phyloP scores from a whole-genome alignment of 2,888 invertebrate genomes.

The Hypsopygia costalis region DNA sequence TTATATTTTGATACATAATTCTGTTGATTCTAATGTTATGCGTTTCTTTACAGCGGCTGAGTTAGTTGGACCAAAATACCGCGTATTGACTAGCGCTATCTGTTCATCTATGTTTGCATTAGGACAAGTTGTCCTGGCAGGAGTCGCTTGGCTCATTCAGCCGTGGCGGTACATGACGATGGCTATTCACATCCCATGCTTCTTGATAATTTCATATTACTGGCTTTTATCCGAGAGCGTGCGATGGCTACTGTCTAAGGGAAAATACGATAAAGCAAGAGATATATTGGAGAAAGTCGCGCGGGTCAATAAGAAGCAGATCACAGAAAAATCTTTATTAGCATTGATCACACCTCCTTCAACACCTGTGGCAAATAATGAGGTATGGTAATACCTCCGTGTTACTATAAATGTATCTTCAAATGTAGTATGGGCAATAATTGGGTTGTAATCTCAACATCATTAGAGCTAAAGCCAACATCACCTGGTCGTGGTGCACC shows the following conservation, averaged over 20 bases:
- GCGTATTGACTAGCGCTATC: slow-evolving; percentile 83
- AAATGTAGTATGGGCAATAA: too few species aligned
- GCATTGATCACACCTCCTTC: slow-evolving; percentile 45
- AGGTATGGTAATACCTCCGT: too few species aligned
- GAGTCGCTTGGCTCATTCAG: slow-evolving; percentile 80
- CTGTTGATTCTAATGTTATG: not conserved
- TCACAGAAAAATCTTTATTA: slow-evolving; percentile 75
- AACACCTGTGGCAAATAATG: slow-evolving; percentile 9
- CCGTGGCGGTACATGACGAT: slow-evolving; percentile 83
- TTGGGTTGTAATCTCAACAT: too few species aligned
- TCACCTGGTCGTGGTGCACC: too few species aligned
- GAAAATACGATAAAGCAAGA: slow-evolving; percentile 82
- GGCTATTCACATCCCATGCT: slow-evolving; percentile 82
- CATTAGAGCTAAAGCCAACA: too few species aligned
- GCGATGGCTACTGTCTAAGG: slow-evolving; percentile 86
- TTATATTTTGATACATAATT: slow-evolving; percentile 8
- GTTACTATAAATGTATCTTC: too few species aligned
- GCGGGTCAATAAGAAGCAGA: slow-evolving; percentile 77
- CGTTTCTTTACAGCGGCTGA: slow-evolving; percentile 76
- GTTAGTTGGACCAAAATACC: slow-evolving; percentile 82
- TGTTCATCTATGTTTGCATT: slow-evolving; percentile 82
- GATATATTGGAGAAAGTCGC: slow-evolving; percentile 82
- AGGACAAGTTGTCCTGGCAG: slow-evolving; percentile 82
- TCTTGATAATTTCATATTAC: slow-evolving; percentile 77
- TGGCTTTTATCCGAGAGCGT: slow-evolving; percentile 84